Evolutionary conservation across 2,888 invertebrate species (phyloP), one percentile per base, ranked within the genome.

Genomic region (Philhelius pedissequus): DNA sequence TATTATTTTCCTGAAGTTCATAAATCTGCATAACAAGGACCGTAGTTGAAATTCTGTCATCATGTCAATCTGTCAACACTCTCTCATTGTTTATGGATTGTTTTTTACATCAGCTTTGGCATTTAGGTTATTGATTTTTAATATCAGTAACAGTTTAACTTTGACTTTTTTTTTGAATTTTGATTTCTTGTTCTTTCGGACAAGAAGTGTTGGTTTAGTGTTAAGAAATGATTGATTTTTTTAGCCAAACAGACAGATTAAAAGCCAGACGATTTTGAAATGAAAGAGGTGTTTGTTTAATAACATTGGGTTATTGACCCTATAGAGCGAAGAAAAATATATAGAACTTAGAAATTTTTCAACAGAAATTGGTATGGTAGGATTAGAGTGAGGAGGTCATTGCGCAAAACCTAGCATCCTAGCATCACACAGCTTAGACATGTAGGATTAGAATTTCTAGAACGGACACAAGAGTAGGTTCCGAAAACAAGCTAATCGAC

Each of bases 21-120:
- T 27, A 68, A 60, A 82, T 74, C 69, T 75, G 25, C 73, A 68
- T 80, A 77, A 68, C 73, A 68, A 82, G 68, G 38, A 62, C 73
- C 52, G 25, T 48, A 48, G 48, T 30, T 52, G 48, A 68, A 77
- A 73, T 73, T 54, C 73, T 82, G 81, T 71, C 81, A 76, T 30
- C 66, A 43, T 68, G 76, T 76, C 81, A 82, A 64, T 75, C 69
- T 32, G 25, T 60, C 60, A 60, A 60, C 27, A 45, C 50, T 54
- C 50, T 54, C 54, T 40, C 48, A 58, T 64, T 54, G 73, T 71
- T 77, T 77, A 82, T 77, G 54, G 77, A 77, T 71, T 73, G 73
- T 60, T 60, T 52, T 60, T 13, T 18, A 11, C 22, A 45, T 56
- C 30, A 45, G 64, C 58, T 60, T 40, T 25, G 40, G 60, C 38